Base-by-base conservation (phyloP, 2,113 vertebrate genomes). In the Pluvianellus socialis region DNA sequence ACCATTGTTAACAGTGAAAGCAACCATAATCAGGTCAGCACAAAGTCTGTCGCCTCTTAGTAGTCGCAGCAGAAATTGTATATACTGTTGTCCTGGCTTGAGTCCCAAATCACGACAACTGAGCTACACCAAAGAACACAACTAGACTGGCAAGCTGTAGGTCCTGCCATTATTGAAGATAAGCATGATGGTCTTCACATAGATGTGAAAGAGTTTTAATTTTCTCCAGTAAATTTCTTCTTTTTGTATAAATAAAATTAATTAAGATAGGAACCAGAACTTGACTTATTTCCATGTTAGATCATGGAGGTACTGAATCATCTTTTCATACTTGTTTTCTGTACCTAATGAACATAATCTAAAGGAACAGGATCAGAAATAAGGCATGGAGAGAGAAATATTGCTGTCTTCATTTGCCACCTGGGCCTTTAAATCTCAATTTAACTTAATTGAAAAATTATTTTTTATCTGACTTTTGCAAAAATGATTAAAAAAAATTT, bases 171-270 rank as follows among this genome's bases (percentile, higher is more conserved):
- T 58, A 56, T 79, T 63, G 8, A 53, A 62, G 23, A 27, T 42
- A 75, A 90, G 6, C 11, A n/a, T 0, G 0, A 14, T 4, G 59
- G 7, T 28, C 7, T 62, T 85, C 14, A 12, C 4, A 7, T 14
- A 4, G 8, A 5, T 1, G 5, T 35, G 47, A 65, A 4, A 32
- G 1, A 72, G 8, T 38, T 61, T 6, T 42, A 4, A 23, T 74
- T 74, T 88, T 58, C 62, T 63, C 8, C 28, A 50, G 4, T 32
- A 47, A 40, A 28, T 17, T 19, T 3, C n/a, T 90, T 61, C 10
- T 3, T 21, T 62, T 19, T 79, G 5, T 55, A 11, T 52, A 61
- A 79, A 67, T 38, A 56, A 56, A 59, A 33, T 15, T 49, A 0
- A 73, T 59, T 59, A 27, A 40, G 18, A 35, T 5, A 40, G 14